Base-by-base conservation (phyloP, 2,797 vertebrate genomes). In the Sarcoramphus papa region DNA sequence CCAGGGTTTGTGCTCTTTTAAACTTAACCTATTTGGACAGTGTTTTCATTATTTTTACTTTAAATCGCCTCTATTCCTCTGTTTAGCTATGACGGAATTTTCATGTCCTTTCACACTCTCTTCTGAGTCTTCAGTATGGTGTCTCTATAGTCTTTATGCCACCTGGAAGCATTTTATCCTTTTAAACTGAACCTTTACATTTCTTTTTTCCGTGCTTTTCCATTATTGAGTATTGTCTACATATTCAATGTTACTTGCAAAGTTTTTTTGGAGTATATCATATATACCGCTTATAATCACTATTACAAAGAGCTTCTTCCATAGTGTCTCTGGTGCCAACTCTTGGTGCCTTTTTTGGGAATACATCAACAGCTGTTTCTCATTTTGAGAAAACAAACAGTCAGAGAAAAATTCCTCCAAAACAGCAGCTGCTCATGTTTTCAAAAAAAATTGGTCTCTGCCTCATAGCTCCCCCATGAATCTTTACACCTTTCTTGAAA, bases 191-290 rank as follows among this genome's bases (percentile, higher is more conserved):
- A 14, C 9, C 11, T 63, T 91, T 43, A 45, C 14, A 33, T 63
- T 68, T 64, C 6, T 23, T 64, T 91, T 78, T n/a, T 54, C 10
- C 11, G 48, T 76, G 11, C 4, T 72, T 93, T 95, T 75, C 33
- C 19, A 50, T 67, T 83, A 53, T 18, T 63, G 7, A 53, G 5
- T 48, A 35, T 81, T 90, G 88, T 68, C 25, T 72, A 53, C 5
- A 19, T n/a, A 41, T 33, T 83, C 22, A 41, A 2, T 40, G 31
- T 63, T 69, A 81, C 11, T 83, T 64, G 19, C 19, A 64, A 90
- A 83, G 3, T 0, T 14, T 79, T 85, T 74, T 48, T 18, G 3
- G 1, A 70, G 9, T 40, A 18, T 28, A 37, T 28, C 2, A 19
- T 33, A 64, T 23, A 27, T 51, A 54, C 3, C 3, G 53, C 62